phyloP scores from a whole-genome alignment of 2,888 invertebrate species.

The Herminia tarsipennalis region DNA sequence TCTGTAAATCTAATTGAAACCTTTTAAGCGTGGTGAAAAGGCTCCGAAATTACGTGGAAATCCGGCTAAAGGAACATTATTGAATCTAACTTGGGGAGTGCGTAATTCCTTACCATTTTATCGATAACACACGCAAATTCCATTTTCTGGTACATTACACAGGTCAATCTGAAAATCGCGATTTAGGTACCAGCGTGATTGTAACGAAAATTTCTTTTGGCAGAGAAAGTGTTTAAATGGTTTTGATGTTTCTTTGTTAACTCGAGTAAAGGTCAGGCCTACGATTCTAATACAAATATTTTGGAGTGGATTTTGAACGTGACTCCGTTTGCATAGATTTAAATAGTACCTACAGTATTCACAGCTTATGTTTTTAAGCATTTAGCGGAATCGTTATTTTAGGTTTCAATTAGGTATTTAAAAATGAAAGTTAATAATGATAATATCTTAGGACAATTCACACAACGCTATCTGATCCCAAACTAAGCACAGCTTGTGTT shows the following conservation, averaged over 20 bases:
- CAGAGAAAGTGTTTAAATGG: conserved; percentile 6
- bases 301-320: not conserved
- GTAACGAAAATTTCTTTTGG: conserved; percentile 3
- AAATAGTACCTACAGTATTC: no score
- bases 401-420: no score
- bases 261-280: no score
- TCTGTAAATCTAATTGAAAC: conserved; percentile 42
- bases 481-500: no score
- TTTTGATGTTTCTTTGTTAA: conserved; percentile 8
- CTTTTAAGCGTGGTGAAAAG: conserved; percentile 33
- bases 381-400: no score
- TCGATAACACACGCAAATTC: conserved; percentile 66
- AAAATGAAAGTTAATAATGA: no score
- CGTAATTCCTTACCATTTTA: conserved; percentile 52
- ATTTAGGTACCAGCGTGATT: conserved; percentile 34
- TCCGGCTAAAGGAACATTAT: conserved; percentile 26
- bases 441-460: no score
- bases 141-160: conserved; percentile 78
- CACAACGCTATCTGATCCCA: no score
- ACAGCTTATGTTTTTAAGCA: no score
- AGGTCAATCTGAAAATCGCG: conserved; percentile 56
- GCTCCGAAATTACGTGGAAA: conserved; percentile 21
- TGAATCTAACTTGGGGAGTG: conserved; percentile 24
- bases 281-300: no score
- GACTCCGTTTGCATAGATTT: not conserved